phyloP scores from a whole-genome alignment of 2,888 invertebrate genomes.

The Uloborus plumipes region DNA sequence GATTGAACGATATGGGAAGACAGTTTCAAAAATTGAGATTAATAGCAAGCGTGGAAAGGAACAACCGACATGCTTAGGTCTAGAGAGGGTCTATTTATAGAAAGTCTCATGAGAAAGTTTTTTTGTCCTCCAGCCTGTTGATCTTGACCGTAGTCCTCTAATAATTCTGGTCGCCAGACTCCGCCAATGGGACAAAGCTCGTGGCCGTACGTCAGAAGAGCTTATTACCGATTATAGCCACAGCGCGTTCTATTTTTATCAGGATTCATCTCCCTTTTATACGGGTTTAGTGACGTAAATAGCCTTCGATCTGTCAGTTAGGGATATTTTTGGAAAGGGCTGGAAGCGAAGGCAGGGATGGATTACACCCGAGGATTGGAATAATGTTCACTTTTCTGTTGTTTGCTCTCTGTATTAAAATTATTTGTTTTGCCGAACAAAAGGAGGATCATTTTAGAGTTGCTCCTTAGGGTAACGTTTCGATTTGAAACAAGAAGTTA shows the following conservation, averaged over 20 bases:
- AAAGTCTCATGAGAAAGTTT: not conserved
- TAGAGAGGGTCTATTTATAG: slow-evolving; percentile 24
- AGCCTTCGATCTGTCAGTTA: slow-evolving; percentile 36
- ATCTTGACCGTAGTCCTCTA: slow-evolving; percentile 11
- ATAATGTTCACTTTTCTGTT: too few relatives aligned
- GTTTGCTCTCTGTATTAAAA: too few relatives aligned
- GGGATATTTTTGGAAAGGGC: slow-evolving; percentile 8
- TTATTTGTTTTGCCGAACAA: too few relatives aligned
- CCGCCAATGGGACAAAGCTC: not conserved
- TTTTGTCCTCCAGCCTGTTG: slow-evolving; percentile 5
- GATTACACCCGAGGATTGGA: too few relatives aligned
- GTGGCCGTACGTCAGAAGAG: slow-evolving; percentile 16
- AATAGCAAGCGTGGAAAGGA: not conserved
- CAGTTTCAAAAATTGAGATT: not conserved
- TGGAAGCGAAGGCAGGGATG: too few relatives aligned
- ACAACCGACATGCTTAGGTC: not conserved
- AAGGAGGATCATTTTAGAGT: too few relatives aligned
- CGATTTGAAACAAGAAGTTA: too few relatives aligned
- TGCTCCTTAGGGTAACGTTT: too few relatives aligned
- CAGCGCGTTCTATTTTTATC: slow-evolving; percentile 10
- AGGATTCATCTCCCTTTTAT: slow-evolving; percentile 34
- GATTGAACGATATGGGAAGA: too few relatives aligned
- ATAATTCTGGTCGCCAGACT: not conserved
- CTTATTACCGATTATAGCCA: slow-evolving; percentile 4
- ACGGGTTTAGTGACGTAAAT: slow-evolving; percentile 32